These are phyloP conservation scores for Plebejus anna DNA, from an alignment of 2,888 invertebrate species.

Conservation along the genomic window DNA sequence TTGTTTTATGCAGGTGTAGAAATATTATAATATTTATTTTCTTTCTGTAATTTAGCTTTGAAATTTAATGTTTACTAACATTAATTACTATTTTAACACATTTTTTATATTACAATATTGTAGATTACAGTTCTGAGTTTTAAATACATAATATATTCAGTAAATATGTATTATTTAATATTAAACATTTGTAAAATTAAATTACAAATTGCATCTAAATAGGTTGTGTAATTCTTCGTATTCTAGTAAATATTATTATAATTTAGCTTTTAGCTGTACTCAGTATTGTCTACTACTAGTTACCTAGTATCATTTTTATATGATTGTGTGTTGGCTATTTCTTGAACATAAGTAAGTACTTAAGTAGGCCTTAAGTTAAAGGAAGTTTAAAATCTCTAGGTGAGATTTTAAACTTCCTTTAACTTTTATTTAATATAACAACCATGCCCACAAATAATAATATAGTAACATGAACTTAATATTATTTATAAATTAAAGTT, in stretches of 20 bases:
- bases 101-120: neutral
- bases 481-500: neutral
- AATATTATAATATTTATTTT: neutral
- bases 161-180: neutral
- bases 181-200: neutral
- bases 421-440: too few species aligned
- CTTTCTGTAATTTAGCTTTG: neutral
- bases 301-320: too few species aligned
- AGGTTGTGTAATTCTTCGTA: neutral
- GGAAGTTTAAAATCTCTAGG: too few species aligned
- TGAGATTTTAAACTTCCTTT: too few species aligned
- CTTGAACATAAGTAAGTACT: too few species aligned
- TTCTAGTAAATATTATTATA: too few species aligned
- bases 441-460: too few species aligned
- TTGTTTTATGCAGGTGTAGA: neutral
- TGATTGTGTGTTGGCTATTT: too few species aligned
- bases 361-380: too few species aligned
- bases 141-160: neutral
- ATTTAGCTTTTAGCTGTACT: too few species aligned
- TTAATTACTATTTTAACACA: neutral
- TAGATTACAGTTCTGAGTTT: neutral
- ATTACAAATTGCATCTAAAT: neutral
- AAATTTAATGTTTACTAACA: neutral
- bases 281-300: too few species aligned
- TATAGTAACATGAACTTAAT: neutral